Evolutionary conservation across 2,888 invertebrate genomes (phyloP).

Genomic region (Carpatolechia fugitivella): DNA sequence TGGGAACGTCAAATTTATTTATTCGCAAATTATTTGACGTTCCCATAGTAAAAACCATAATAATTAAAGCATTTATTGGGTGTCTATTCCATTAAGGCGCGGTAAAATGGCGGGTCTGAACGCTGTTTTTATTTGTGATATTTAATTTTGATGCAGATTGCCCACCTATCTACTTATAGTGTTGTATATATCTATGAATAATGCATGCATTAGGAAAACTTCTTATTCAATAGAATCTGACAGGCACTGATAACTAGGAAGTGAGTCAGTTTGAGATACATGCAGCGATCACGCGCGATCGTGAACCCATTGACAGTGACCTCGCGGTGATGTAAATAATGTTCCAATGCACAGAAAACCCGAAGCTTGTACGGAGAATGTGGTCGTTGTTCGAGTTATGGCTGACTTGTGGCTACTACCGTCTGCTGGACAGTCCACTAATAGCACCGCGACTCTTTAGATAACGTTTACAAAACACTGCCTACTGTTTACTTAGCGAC

Average conservation of each 20-base stretch:
- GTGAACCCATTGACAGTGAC: neutral
- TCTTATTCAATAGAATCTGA: neutral
- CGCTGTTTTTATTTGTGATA: too few relatives aligned
- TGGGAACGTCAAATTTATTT: too few relatives aligned
- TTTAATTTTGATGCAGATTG: too few relatives aligned
- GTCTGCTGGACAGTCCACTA: too few relatives aligned
- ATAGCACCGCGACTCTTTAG: constrained; percentile 28
- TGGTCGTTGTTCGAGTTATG: constrained; percentile 24
- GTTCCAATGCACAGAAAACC: constrained; percentile 25
- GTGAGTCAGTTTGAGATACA: neutral
- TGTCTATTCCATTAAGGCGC: too few relatives aligned
- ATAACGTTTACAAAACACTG: constrained; percentile 27
- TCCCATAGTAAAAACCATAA: too few relatives aligned
- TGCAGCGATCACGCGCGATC: neutral
- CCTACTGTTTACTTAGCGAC: constrained; percentile 23
- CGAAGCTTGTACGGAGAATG: constrained; percentile 26
- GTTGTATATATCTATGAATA: neutral
- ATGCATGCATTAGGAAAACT: neutral
- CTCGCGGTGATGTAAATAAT: constrained; percentile 23
- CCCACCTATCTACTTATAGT: too few relatives aligned
- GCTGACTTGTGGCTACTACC: constrained; percentile 19
- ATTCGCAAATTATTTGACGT: too few relatives aligned
- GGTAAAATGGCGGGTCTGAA: too few relatives aligned
- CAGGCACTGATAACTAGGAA: neutral
- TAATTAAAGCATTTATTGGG: too few relatives aligned